phyloP scores from a whole-genome alignment of 2,113 vertebrate species.

The Tauraco erythrolophus region DNA sequence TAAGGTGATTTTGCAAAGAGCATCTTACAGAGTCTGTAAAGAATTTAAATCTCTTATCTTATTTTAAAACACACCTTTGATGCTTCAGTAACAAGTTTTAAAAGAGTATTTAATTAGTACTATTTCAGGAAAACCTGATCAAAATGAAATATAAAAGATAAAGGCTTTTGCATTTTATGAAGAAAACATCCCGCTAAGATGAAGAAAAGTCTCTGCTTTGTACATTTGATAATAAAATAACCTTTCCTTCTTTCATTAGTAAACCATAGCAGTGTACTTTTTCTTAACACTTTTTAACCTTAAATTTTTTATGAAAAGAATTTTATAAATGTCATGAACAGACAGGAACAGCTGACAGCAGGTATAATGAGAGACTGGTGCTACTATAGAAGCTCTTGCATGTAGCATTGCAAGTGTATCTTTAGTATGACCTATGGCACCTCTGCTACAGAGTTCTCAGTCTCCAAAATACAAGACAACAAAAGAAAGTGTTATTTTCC shows the following conservation, averaged over 20 bases:
- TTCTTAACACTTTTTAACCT: constrained; percentile 47
- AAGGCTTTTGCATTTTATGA: not conserved
- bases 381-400: not conserved
- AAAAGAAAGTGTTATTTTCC: constrained; percentile 51
- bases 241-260: constrained; percentile 60
- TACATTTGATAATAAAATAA: constrained; percentile 51
- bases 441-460: not conserved
- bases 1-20: not conserved
- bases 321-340: constrained; percentile 47
- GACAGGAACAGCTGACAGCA: not conserved
- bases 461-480: not conserved
- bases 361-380: not conserved
- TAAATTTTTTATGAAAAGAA: constrained; percentile 56
- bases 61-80: not conserved
- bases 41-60: not conserved
- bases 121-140: not conserved
- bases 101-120: constrained; percentile 26
- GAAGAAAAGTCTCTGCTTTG: constrained; percentile 21
- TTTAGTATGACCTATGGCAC: not conserved
- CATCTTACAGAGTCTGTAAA: not conserved
- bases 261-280: not conserved
- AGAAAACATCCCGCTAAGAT: not conserved
- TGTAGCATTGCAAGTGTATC: not conserved
- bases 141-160: constrained; percentile 12
- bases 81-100: not conserved